These are phyloP conservation scores for Sycophila sp. DNA, from an alignment of 1,140 invertebrate genomes.

Conservation along the genomic window DNA sequence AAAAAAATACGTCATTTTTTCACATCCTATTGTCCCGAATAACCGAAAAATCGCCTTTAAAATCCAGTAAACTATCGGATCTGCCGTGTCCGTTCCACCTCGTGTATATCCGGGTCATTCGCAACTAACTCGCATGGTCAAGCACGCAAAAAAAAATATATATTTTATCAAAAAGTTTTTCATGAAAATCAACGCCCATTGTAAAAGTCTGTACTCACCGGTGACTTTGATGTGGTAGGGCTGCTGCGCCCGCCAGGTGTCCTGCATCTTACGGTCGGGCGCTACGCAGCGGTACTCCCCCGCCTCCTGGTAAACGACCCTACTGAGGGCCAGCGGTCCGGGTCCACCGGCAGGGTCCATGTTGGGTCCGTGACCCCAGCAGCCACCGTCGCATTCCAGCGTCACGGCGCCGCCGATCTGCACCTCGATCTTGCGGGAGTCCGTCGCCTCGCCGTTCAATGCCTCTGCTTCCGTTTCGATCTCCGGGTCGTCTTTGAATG, in stretches of 20 bases:
- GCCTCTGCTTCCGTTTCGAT: conserved; percentile 66
- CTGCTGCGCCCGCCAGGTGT: conserved; percentile 65
- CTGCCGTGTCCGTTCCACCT: too few species aligned
- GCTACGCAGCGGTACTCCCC: conserved; percentile 80
- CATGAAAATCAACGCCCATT: too few species aligned
- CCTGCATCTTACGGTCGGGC: conserved; percentile 68
- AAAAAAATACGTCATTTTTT: too few species aligned
- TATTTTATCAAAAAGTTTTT: too few species aligned
- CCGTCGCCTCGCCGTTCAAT: conserved; percentile 66
- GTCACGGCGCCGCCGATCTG: conserved; percentile 85
- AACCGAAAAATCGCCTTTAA: too few species aligned
- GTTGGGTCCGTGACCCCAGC: conserved; percentile 71
- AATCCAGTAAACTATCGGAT: too few species aligned
- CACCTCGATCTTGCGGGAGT: conserved; percentile 77
- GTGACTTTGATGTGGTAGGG: conserved; percentile 69
- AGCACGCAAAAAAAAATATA: too few species aligned
- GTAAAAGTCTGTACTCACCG: conserved; percentile 68
- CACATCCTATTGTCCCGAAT: too few species aligned
- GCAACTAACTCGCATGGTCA: too few species aligned
- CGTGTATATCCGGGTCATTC: too few species aligned
- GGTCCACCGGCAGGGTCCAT: conserved; percentile 72
- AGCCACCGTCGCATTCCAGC: conserved; percentile 79
- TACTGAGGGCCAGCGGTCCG: conserved; percentile 71
- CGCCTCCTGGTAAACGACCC: conserved; percentile 80
- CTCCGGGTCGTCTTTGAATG: conserved; percentile 68